Evolutionary conservation across 2,888 invertebrate species (phyloP).

Genomic region (Heliconius erato): DNA sequence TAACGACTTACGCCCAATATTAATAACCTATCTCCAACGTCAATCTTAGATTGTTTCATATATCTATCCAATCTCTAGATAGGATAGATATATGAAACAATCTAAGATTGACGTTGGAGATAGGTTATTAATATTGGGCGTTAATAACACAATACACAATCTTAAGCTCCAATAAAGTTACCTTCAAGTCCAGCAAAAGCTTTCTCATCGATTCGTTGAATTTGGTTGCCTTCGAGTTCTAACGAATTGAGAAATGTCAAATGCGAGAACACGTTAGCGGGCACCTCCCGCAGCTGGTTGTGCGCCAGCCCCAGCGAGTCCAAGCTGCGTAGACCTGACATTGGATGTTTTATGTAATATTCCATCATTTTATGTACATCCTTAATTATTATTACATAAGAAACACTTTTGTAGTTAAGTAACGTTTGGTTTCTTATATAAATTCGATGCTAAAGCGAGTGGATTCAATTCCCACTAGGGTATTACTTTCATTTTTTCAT

Average conservation of each 20-base stretch:
- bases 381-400: neutral
- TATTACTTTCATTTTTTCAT: too few species aligned
- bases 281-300: slow-evolving; percentile 92
- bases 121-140: too few species aligned
- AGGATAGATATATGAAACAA: too few species aligned
- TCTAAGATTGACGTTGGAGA: too few species aligned
- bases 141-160: neutral
- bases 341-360: slow-evolving; percentile 26
- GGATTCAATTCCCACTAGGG: too few species aligned
- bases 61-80: too few species aligned
- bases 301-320: slow-evolving; percentile 94
- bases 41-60: too few species aligned
- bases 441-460: too few species aligned
- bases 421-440: too few species aligned
- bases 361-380: neutral
- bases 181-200: slow-evolving; percentile 96
- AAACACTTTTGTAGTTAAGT: too few species aligned
- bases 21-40: too few species aligned
- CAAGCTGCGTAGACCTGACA: slow-evolving; percentile 90
- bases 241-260: slow-evolving; percentile 93
- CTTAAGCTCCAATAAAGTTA: slow-evolving; percentile 65
- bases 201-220: slow-evolving; percentile 92
- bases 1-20: too few species aligned
- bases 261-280: slow-evolving; percentile 93
- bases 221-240: slow-evolving; percentile 95